Percentiles rank a stretch among this genome's conserved stretches.
Conservation (phyloP, 1,140 invertebrate genomes). For the Pachyrhynchus sulphureomaculatus region DNA sequence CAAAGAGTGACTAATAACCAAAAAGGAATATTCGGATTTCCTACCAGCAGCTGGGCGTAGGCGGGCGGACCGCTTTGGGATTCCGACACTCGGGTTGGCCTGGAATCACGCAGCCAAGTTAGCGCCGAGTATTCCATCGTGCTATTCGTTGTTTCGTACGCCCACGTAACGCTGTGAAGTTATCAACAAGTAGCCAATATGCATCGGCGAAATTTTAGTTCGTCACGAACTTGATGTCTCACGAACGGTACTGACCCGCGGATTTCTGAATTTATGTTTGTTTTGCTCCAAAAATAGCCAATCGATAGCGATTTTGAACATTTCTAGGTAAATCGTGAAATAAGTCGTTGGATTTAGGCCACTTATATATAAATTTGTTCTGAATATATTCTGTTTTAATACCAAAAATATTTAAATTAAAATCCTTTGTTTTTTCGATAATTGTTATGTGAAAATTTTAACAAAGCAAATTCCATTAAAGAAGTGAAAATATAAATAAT, state of each 20-base stretch:
- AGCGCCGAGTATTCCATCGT: conserved; percentile 32
- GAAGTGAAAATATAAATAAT: too few species aligned
- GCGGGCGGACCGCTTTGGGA: conserved; percentile 32
- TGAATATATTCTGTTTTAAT: too few species aligned
- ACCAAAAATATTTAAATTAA: too few species aligned
- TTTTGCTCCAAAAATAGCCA: conserved; percentile 23
- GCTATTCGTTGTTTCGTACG: conserved; percentile 39
- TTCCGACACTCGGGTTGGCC: conserved; percentile 42
- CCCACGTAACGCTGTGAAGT: conserved; percentile 24
- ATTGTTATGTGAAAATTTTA: too few species aligned
- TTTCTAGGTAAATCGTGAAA: neutral
- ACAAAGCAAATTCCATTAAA: too few species aligned
- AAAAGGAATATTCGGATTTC: conserved; percentile 31
- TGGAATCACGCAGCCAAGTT: conserved; percentile 41
- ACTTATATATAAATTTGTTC: neutral
- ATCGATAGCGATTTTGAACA: conserved; percentile 3
- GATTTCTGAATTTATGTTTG: conserved; percentile 22
- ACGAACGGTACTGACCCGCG: conserved; percentile 27
- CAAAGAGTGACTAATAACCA: conserved; percentile 45
- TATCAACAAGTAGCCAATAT: conserved; percentile 54
- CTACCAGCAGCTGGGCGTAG: conserved; percentile 28
- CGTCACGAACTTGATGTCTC: conserved; percentile 3
- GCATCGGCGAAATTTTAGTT: conserved; percentile 36
- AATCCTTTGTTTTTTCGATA: too few species aligned
- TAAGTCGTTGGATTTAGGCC: neutral